These are phyloP conservation scores for Enteromius mattozi DNA, from an alignment of 2,797 vertebrate genomes.

Conservation along the genomic window DNA sequence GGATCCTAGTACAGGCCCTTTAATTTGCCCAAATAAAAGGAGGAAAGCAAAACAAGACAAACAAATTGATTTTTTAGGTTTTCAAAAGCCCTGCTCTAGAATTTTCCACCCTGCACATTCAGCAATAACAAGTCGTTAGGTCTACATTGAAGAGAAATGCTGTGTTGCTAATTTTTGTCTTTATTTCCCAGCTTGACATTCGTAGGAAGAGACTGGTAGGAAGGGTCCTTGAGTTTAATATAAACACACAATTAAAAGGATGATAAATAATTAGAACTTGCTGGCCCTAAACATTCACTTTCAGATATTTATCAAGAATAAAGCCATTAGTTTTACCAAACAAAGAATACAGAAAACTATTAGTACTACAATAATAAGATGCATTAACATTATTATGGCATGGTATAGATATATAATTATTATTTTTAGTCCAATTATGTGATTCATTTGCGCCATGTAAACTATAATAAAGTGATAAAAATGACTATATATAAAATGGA, in stretches of 20 bases:
- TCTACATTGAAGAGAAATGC: constrained; percentile 5
- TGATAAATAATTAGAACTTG: neutral
- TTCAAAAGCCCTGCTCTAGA: constrained; percentile 3
- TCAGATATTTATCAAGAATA: neutral
- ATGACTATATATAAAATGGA: neutral
- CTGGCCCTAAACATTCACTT: neutral
- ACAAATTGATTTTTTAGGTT: constrained; percentile 5
- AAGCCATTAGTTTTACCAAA: neutral
- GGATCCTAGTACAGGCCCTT: neutral
- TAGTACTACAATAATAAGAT: neutral
- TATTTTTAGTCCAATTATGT: neutral
- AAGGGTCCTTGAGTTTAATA: constrained; percentile 10
- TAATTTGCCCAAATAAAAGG: constrained; percentile 25
- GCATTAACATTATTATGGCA: neutral
- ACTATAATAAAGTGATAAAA: neutral
- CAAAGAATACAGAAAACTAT: neutral
- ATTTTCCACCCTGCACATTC: constrained; percentile 15
- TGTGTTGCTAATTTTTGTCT: neutral
- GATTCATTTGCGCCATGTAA: neutral
- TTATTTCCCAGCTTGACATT: neutral
- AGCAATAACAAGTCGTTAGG: neutral
- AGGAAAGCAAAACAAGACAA: neutral
- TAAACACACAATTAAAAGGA: neutral
- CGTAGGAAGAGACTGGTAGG: neutral
- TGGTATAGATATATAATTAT: neutral